Conservation (phyloP, 2,797 vertebrate genomes). For the Fundulus diaphanus region DNA sequence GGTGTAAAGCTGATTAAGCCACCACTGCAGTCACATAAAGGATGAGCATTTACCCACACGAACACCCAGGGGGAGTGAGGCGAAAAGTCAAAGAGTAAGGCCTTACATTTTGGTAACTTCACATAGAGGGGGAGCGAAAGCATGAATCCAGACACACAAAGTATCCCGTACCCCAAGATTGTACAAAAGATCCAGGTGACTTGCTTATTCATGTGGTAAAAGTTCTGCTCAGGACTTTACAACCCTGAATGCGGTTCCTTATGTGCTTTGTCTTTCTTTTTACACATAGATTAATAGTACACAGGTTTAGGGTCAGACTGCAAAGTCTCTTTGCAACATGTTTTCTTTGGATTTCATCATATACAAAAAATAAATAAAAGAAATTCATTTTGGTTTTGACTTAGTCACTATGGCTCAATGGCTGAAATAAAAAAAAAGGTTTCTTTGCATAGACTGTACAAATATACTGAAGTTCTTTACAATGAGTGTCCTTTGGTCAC, state of each 20-base stretch:
- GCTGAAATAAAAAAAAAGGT: slow-evolving; percentile 60
- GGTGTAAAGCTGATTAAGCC: slow-evolving; percentile 51
- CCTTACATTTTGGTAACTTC: slow-evolving; percentile 51
- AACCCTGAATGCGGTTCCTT: slow-evolving; percentile 78
- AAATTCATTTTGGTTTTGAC: slow-evolving; percentile 78
- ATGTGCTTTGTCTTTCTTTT: slow-evolving; percentile 77
- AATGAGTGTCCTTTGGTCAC: slow-evolving; percentile 74
- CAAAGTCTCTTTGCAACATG: slow-evolving; percentile 70
- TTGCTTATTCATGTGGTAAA: slow-evolving; percentile 72
- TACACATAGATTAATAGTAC: slow-evolving; percentile 73
- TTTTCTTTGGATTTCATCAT: slow-evolving; percentile 79
- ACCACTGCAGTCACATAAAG: slow-evolving; percentile 57
- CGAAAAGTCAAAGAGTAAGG: slow-evolving; percentile 16
- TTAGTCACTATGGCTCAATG: slow-evolving; percentile 83
- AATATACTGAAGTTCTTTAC: slow-evolving; percentile 79
- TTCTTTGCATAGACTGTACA: slow-evolving; percentile 73
- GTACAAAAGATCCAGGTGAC: slow-evolving; percentile 74
- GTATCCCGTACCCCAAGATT: slow-evolving; percentile 74
- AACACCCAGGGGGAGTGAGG: slow-evolving; percentile 22
- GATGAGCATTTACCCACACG: slow-evolving; percentile 42
- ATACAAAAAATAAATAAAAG: slow-evolving; percentile 82
- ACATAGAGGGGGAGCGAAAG: slow-evolving; percentile 53
- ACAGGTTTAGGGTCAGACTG: slow-evolving; percentile 81
- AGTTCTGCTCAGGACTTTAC: slow-evolving; percentile 75
- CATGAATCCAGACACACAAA: slow-evolving; percentile 71